Conservation (phyloP, 2,888 invertebrate species). For the Sarcophaga caerulescens region DNA sequence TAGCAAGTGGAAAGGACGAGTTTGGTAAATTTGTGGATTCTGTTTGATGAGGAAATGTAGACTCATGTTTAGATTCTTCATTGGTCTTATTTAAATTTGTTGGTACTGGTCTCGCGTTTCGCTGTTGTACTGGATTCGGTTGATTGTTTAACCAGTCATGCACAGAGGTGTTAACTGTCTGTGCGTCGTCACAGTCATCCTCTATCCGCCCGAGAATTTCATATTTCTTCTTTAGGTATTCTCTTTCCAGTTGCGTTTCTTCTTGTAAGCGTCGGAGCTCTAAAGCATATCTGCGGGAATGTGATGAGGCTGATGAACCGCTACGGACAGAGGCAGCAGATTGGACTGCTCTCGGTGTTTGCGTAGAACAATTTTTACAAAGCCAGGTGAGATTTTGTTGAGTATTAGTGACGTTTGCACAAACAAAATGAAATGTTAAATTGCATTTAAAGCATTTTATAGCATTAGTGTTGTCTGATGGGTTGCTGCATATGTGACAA, state of each 20-base stretch:
- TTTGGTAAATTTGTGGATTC: no score
- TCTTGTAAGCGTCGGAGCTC: slow-evolving; percentile 25
- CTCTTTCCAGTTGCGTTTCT: slow-evolving; percentile 30
- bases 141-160: slow-evolving; percentile 35
- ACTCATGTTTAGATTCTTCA: background rate
- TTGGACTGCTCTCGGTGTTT: no score
- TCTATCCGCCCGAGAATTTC: slow-evolving; percentile 20
- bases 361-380: no score
- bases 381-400: no score
- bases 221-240: slow-evolving; percentile 25
- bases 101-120: background rate
- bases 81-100: background rate
- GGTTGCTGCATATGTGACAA: slow-evolving; percentile 24
- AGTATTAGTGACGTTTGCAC: background rate
- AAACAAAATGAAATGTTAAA: slow-evolving; percentile 16
- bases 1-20: no score
- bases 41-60: background rate
- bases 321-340: no score
- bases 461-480: background rate
- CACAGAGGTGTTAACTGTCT: background rate
- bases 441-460: slow-evolving; percentile 26
- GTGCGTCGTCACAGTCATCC: background rate
- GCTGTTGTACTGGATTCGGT: background rate
- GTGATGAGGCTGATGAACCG: no score
- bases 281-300: no score